phyloP scores from a whole-genome alignment of 2,888 invertebrate species.

The Netelia melanura region DNA sequence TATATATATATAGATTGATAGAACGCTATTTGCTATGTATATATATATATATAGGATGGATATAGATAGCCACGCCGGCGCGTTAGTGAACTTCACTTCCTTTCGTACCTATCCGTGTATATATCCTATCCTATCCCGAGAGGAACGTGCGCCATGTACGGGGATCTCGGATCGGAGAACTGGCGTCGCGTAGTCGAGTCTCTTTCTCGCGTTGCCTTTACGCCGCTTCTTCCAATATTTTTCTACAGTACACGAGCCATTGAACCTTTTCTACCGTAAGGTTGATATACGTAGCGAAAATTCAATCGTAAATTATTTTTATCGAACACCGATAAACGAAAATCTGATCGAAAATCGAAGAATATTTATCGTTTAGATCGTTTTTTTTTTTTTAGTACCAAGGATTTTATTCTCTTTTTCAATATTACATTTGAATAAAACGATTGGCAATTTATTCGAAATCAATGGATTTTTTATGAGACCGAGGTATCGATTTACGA shows the following conservation, averaged over 20 bases:
- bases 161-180: slow-evolving; percentile 23
- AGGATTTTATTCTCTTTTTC: too few species aligned
- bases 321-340: too few species aligned
- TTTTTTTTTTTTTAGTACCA: too few species aligned
- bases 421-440: too few species aligned
- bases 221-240: slow-evolving; percentile 14
- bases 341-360: too few species aligned
- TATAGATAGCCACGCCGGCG: slow-evolving; percentile 59
- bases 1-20: not conserved
- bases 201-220: slow-evolving; percentile 26
- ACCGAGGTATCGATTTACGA: too few species aligned
- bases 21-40: not conserved
- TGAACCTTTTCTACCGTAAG: not conserved
- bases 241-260: not conserved
- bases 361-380: too few species aligned
- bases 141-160: slow-evolving; percentile 63
- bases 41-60: slow-evolving; percentile 6
- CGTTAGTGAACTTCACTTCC: slow-evolving; percentile 70
- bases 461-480: too few species aligned
- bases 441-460: too few species aligned
- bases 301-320: too few species aligned
- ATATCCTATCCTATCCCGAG: slow-evolving; percentile 22
- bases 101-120: slow-evolving; percentile 67
- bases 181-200: slow-evolving; percentile 47
- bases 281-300: too few species aligned